These are phyloP conservation scores for Mesoligia furuncula DNA, from an alignment of 2,888 invertebrate species.

Conservation along the genomic window DNA sequence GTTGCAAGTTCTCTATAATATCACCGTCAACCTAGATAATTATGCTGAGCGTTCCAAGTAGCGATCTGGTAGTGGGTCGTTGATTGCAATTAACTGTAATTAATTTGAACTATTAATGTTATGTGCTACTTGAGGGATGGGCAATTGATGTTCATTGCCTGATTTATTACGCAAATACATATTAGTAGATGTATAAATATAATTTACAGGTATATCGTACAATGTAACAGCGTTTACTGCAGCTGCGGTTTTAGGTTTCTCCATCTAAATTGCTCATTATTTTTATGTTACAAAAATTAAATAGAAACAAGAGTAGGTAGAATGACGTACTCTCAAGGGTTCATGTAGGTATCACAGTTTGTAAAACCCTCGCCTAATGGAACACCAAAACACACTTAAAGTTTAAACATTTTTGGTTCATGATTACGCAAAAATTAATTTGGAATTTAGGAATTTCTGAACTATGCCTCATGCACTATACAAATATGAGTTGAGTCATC, in stretches of 20 bases:
- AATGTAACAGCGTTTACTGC: neutral
- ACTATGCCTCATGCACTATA: neutral
- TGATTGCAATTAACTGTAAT: constrained; percentile 54
- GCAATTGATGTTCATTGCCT: constrained; percentile 21
- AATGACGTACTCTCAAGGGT: too few relatives aligned
- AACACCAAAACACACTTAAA: neutral
- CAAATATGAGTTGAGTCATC: neutral
- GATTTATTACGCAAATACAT: constrained; percentile 23
- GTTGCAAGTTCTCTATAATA: neutral
- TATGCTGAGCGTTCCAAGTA: constrained; percentile 6
- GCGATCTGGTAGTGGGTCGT: constrained; percentile 2
- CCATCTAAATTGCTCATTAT: neutral
- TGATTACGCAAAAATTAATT: neutral
- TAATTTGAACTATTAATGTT: constrained; percentile 48
- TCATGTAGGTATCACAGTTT: neutral
- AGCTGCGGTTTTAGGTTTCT: too few relatives aligned
- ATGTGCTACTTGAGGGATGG: constrained; percentile 25
- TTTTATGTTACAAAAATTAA: neutral
- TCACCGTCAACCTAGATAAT: neutral
- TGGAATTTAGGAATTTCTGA: neutral
- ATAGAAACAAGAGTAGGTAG: neutral
- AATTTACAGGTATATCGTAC: neutral
- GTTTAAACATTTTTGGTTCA: neutral
- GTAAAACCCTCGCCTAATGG: neutral
- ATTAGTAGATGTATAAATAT: neutral